Evolutionary conservation across 1,140 invertebrate genomes (phyloP).

Genomic region (Platorchestia sp.): DNA sequence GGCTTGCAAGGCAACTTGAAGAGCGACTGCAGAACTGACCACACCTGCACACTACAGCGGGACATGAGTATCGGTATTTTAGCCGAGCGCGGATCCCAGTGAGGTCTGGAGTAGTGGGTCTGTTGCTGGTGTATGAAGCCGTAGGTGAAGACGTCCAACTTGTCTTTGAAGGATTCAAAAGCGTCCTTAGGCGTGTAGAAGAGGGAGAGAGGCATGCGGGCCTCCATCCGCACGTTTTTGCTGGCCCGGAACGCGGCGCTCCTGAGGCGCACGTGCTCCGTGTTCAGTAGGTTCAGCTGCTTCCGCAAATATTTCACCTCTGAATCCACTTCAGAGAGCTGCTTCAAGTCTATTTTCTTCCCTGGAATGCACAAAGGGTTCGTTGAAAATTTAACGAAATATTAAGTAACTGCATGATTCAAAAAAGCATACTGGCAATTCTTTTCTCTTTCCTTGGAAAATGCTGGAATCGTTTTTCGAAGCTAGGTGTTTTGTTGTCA

Average conservation of each 20-base stretch:
- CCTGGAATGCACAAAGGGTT: neutral
- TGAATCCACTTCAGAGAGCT: neutral
- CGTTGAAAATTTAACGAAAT: neutral
- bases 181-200: slow-evolving; percentile 1
- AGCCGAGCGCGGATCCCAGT: neutral
- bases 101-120: neutral
- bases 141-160: neutral
- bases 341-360: neutral
- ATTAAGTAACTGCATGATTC: neutral
- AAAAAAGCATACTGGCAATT: too few species aligned
- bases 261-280: slow-evolving; percentile 11
- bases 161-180: slow-evolving; percentile 2
- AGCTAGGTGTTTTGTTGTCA: neutral
- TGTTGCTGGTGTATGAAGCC: slow-evolving; percentile 26
- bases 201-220: neutral
- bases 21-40: neutral
- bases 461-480: neutral
- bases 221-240: neutral
- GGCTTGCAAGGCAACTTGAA: slow-evolving; percentile 34
- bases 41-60: neutral
- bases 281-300: neutral
- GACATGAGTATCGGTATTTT: slow-evolving; percentile 10
- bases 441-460: neutral
- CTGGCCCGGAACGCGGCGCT: neutral
- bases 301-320: neutral